A percentile compares a stretch with the other conserved stretches of the same genome.
These are phyloP conservation scores for Phyllotreta striolata DNA, from an alignment of 2,888 invertebrate species.

Conservation along the genomic window DNA sequence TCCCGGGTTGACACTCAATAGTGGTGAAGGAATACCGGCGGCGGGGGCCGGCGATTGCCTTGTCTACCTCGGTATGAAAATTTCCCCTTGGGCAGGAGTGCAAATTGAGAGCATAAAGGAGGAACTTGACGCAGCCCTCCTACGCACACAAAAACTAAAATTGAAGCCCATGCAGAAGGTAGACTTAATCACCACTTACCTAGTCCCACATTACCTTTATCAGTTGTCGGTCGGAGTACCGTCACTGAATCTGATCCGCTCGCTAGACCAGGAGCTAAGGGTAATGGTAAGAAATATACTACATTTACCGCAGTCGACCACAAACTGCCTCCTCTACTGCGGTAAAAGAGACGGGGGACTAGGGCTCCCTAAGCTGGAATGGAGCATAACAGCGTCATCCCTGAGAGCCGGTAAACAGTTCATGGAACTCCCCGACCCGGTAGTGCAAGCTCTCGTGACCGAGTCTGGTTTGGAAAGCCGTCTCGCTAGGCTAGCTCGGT, in stretches of 20 bases:
- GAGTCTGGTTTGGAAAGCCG: too few relatives aligned
- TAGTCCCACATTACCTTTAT: conserved; percentile 57
- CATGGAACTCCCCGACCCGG: conserved; percentile 46
- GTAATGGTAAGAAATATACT: too few relatives aligned
- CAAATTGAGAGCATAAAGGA: too few relatives aligned
- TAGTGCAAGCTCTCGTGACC: too few relatives aligned
- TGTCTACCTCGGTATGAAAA: too few relatives aligned
- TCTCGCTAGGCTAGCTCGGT: too few relatives aligned
- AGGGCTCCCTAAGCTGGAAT: too few relatives aligned
- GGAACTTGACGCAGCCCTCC: too few relatives aligned
- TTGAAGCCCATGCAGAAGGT: conserved; percentile 58
- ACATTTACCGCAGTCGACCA: conserved; percentile 48
- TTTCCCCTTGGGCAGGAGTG: too few relatives aligned
- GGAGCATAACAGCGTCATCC: conserved; percentile 36
- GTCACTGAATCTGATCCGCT: too few relatives aligned
- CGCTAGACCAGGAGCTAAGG: too few relatives aligned
- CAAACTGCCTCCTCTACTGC: conserved; percentile 47
- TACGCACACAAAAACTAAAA: conserved; percentile 49
- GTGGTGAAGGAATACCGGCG: conserved; percentile 42
- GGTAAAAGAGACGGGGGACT: conserved; percentile 47
- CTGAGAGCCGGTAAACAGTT: conserved; percentile 33
- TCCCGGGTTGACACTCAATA: conserved; percentile 40
- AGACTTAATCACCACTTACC: conserved; percentile 51
- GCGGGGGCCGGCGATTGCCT: conserved; percentile 23
- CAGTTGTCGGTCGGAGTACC: conserved; percentile 52